phyloP scores from a whole-genome alignment of 2,888 invertebrate genomes.

The Eulithis testata region DNA sequence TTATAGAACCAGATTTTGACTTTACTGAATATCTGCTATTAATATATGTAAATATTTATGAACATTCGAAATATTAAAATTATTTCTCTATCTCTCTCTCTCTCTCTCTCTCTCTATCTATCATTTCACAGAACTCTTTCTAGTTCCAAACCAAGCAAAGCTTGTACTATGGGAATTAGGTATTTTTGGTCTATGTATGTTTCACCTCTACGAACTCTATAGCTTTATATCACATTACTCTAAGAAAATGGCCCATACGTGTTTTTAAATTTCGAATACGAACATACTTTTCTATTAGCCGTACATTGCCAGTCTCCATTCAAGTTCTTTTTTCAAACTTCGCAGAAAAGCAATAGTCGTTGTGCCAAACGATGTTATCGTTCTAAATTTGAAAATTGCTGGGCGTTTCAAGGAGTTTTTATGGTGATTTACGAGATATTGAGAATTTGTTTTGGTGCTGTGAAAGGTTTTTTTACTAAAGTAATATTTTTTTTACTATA shows the following conservation, averaged over 20 bases:
- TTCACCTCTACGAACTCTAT: background rate
- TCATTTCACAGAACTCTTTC: too few relatives aligned
- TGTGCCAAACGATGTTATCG: conserved; percentile 6
- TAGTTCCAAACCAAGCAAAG: too few relatives aligned
- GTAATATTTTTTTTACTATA: too few relatives aligned
- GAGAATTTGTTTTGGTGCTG: conserved; percentile 1
- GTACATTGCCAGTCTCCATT: conserved; percentile 19
- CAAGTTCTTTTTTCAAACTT: conserved; percentile 22
- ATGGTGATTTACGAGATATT: conserved; percentile 3
- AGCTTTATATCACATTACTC: conserved; percentile 9
- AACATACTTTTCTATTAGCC: conserved; percentile 48
- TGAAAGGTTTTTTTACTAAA: background rate
- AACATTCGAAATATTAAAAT: too few relatives aligned
- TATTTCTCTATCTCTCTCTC: too few relatives aligned
- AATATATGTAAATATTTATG: too few relatives aligned
- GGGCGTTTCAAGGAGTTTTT: conserved; percentile 8
- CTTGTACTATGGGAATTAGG: too few relatives aligned
- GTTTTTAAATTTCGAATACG: conserved; percentile 44
- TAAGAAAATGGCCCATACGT: conserved; percentile 20
- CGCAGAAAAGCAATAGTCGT: conserved; percentile 31
- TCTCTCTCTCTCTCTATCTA: too few relatives aligned
- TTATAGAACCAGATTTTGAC: too few relatives aligned
- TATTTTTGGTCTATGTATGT: too few relatives aligned
- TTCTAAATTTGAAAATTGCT: conserved; percentile 5
- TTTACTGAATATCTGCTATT: too few relatives aligned